Conservation (phyloP, 2,113 vertebrate species). For the Silurus asotus region DNA sequence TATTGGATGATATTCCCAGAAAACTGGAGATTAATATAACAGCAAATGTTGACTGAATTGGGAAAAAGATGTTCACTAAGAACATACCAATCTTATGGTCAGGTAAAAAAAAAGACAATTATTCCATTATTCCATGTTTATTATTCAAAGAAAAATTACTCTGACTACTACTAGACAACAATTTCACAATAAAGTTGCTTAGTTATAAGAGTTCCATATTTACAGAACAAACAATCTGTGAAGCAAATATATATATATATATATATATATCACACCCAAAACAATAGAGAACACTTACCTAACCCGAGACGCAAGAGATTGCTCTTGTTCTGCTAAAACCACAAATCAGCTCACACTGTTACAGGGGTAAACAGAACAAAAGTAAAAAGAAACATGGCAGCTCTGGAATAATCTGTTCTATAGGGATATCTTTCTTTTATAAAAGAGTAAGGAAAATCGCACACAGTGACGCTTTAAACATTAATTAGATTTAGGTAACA, state of each 20-base stretch:
- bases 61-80: no score
- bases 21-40: no score
- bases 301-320: no score
- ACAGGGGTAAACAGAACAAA: no score
- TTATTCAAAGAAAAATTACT: not conserved
- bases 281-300: no score
- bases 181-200: not conserved
- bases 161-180: not conserved
- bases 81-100: no score
- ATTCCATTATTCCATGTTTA: not conserved
- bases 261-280: no score
- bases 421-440: not conserved
- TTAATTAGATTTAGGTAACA: conserved; percentile 6
- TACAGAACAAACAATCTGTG: not conserved
- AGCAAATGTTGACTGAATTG: no score
- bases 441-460: not conserved
- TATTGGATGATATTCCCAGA: no score
- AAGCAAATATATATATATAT: no score
- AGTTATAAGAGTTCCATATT: not conserved
- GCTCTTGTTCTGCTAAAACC: no score
- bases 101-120: not conserved
- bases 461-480: not conserved
- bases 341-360: no score
- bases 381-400: not conserved
- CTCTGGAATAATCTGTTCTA: not conserved